A percentile compares a stretch with the other conserved stretches of the same genome.
These are phyloP conservation scores for Mamestra brassicae DNA, from an alignment of 2,888 invertebrate species.

Conservation along the genomic window DNA sequence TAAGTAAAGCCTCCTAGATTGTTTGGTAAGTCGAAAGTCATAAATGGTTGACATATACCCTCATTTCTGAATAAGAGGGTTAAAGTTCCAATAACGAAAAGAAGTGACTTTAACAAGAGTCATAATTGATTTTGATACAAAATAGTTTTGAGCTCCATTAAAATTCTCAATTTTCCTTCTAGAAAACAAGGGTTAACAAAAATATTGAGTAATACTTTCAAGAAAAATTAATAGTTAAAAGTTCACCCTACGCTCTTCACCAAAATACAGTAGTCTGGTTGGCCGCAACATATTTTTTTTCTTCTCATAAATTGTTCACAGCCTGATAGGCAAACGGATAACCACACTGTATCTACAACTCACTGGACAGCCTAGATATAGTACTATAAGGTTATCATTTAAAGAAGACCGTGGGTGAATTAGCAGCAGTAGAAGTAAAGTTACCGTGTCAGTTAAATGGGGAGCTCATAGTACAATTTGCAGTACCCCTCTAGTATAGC, in stretches of 20 bases:
- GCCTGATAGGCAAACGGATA: not conserved
- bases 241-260: no score
- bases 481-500: not conserved
- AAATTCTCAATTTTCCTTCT: not conserved
- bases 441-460: not conserved
- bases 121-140: not conserved
- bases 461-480: not conserved
- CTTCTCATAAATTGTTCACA: not conserved
- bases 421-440: not conserved
- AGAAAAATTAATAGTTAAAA: not conserved
- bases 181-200: constrained; percentile 4
- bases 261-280: not conserved
- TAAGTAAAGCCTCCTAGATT: no score
- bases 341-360: not conserved
- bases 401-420: not conserved
- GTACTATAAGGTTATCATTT: not conserved
- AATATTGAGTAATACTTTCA: not conserved
- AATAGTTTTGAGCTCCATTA: not conserved
- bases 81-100: no score
- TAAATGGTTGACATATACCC: no score
- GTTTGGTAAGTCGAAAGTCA: no score
- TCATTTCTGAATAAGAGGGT: no score
- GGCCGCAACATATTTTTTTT: no score
- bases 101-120: no score
- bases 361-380: not conserved